Evolutionary conservation across 2,797 vertebrate genomes (phyloP), one percentile per base, ranked within the genome.

Genomic region (Urophycis tenuis): DNA sequence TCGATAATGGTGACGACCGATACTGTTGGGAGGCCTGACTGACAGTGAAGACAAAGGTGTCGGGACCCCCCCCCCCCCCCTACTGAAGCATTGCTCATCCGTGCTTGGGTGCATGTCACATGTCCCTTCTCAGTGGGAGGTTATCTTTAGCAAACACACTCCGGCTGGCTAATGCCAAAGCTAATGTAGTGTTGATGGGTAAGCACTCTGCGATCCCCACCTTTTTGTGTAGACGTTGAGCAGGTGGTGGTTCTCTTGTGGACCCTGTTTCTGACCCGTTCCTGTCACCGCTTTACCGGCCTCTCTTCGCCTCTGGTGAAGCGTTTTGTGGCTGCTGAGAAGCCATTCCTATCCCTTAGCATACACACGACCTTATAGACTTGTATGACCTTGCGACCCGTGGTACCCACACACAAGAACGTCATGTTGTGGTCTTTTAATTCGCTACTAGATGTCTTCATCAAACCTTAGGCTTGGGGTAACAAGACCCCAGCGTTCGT

Each of bases 401-500:
- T 9, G 35, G 4, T 9, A 9, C 9, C 35, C 35, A n/a, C 35
- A 9, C 35, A 36, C 9, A 9, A 36, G 35, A 36, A 36, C 35
- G 4, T 53, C 45, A 22, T 53, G 39, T 22, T 19, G 17, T 19
- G 19, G 45, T 14, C 39, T 39, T 39, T 12, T 41, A 25, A 60
- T 25, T n/a, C 53, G n/a, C 67, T 82, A 84, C 75, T 73, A 74
- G 85, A 83, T 86, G 45, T 82, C 80, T 87, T 69, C 71, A 76
- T 70, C 76, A 74, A 79, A 75, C 78, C 60, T 76, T 78, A 76
- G 49, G 72, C 0, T 60, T 64, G 45, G 60, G 14, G 91, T 91
- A 93, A 93, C 89, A 81, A 80, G 88, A 93, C 86, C 83, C 90
- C 77, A 72, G 77, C 72, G 80, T 86, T 83, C 77, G 91, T 91